phyloP scores from a whole-genome alignment of 2,113 vertebrate genomes.

The Channa argus region DNA sequence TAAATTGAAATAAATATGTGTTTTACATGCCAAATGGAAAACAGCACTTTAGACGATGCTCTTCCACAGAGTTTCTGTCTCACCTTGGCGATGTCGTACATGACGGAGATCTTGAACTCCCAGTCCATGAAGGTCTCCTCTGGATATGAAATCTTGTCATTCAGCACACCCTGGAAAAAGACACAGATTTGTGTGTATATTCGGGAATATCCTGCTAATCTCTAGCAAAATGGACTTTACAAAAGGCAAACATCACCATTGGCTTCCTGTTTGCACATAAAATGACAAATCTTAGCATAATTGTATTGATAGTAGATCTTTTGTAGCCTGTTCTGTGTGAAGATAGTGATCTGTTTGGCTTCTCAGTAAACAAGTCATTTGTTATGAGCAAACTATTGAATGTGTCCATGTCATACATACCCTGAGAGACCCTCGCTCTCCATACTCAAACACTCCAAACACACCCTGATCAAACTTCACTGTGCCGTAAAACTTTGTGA shows the following conservation, averaged over 20 bases:
- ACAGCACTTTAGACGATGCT: no score
- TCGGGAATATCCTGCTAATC: no score
- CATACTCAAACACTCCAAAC: constrained; percentile 94
- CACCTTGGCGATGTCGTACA: constrained; percentile 99
- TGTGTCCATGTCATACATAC: constrained; percentile 76
- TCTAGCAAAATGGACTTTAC: no score
- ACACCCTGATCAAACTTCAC: constrained; percentile 90
- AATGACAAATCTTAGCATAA: no score
- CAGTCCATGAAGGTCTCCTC: constrained; percentile 98
- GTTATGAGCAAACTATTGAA: background rate
- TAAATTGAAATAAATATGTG: no score
- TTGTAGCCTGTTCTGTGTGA: no score
- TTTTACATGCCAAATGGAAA: no score
- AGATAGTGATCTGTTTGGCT: no score
- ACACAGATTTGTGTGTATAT: background rate
- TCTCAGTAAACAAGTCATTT: no score
- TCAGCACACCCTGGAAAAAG: constrained; percentile 89
- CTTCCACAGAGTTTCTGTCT: constrained; percentile 5
- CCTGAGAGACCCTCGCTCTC: constrained; percentile 92
- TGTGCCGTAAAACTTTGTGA: constrained; percentile 98
- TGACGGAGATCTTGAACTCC: constrained; percentile 98
- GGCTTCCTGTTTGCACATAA: background rate
- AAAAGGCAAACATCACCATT: background rate
- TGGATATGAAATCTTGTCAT: constrained; percentile 95
- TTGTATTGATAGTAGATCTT: no score